A percentile compares a stretch with the other conserved stretches of the same genome.
Conservation (phyloP, 2,888 invertebrate genomes). For the Chloroclysta siterata region DNA sequence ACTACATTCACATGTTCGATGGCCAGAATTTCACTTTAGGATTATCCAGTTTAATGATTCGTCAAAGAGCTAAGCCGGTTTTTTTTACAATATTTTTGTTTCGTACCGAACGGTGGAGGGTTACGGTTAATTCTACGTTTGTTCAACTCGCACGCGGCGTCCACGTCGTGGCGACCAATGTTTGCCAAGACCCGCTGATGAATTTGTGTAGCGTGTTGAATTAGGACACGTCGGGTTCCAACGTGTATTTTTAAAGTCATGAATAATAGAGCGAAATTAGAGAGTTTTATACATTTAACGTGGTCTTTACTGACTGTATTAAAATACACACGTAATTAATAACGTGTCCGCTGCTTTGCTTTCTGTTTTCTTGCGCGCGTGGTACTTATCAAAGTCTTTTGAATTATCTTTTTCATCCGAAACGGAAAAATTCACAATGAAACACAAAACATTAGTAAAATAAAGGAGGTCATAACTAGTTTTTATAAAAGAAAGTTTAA, state of each 20-base stretch:
- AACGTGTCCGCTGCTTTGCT: neutral
- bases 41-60: neutral
- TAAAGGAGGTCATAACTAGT: too few species aligned
- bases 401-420: too few species aligned
- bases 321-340: neutral
- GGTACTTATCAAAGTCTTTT: too few species aligned
- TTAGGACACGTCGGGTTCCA: constrained; percentile 64
- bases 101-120: constrained; percentile 39
- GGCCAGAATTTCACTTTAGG: too few species aligned
- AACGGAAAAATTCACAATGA: too few species aligned
- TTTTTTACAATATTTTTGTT: constrained; percentile 17
- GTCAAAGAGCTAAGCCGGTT: neutral
- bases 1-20: too few species aligned
- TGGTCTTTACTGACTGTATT: neutral
- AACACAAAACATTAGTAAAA: too few species aligned
- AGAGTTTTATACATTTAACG: constrained; percentile 1
- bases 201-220: constrained; percentile 74
- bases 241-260: constrained; percentile 51
- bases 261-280: constrained; percentile 28
- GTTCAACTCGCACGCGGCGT: constrained; percentile 59
- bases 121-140: constrained; percentile 69
- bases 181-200: constrained; percentile 73
- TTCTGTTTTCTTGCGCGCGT: too few species aligned
- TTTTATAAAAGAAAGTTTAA: too few species aligned
- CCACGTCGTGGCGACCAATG: constrained; percentile 50